phyloP scores from a whole-genome alignment of 2,797 vertebrate species.

The Gymnocypris eckloni region DNA sequence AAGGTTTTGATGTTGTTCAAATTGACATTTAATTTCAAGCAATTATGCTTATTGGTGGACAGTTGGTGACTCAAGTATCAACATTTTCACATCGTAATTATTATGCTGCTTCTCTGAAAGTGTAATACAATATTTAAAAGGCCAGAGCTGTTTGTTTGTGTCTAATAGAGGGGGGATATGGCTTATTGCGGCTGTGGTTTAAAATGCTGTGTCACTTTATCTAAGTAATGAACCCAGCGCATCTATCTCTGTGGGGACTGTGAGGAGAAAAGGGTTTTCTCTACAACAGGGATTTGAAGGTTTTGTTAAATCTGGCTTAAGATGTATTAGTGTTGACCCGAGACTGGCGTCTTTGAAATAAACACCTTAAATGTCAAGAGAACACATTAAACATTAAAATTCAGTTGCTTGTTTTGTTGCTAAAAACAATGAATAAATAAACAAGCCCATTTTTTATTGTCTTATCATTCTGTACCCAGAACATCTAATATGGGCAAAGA shows the following conservation, averaged over 20 bases:
- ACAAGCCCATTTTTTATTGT: not conserved
- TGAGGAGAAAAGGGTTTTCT: not conserved
- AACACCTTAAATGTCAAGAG: not conserved
- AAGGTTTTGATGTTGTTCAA: not conserved
- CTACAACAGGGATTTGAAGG: conserved; percentile 17
- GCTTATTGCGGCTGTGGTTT: not conserved
- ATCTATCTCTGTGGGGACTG: conserved; percentile 15
- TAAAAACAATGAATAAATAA: not conserved
- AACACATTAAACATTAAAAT: not conserved
- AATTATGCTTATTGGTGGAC: not conserved
- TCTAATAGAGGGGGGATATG: not conserved
- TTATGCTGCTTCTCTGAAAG: not conserved
- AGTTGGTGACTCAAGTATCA: not conserved
- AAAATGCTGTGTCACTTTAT: conserved; percentile 12
- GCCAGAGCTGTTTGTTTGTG: conserved; percentile 5
- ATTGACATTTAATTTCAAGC: not conserved
- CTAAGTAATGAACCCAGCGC: conserved; percentile 5
- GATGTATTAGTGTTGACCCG: not conserved
- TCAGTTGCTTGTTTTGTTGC: not conserved
- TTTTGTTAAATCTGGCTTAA: not conserved
- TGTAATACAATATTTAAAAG: not conserved
- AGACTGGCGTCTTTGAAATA: not conserved
- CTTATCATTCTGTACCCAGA: not conserved
- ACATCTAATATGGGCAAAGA: not conserved
- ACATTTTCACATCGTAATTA: not conserved